Base-by-base conservation (phyloP, 2,797 vertebrate genomes). In the Sebastes vulpes region DNA sequence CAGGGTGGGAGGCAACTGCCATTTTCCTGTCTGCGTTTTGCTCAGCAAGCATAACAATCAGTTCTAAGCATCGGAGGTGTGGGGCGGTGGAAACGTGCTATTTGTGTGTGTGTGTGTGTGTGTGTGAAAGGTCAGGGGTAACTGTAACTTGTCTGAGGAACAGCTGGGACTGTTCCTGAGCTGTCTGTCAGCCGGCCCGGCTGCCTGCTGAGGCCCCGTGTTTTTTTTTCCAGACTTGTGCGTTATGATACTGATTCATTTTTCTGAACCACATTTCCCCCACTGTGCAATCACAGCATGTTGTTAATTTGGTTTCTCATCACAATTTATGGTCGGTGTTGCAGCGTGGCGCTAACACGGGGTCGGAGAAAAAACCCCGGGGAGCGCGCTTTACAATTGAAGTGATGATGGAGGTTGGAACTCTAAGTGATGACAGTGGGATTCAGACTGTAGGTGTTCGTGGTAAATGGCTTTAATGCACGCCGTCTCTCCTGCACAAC, bases 261-360 rank as follows among this genome's bases (percentile, higher is more conserved):
- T 87, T 91, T 93, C 86, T 75, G 73, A 92, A 88, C 73, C 73
- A 42, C 70, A 85, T 92, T 87, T 91, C 63, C 91, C 86, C 88
- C 52, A 86, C 92, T 93, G 91, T 70, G 91, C 82, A 75, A 87
- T 89, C 91, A 79, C 92, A 93, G 93, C 89, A 70, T 92, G 93
- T 79, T 82, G 89, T 91, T 96, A 94, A 96, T 95, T 94, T 90
- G 77, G 87, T 93, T 95, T 93, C 90, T 92, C 91, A 81, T 91
- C 84, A 84, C 79, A 89, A 93, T 95, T 93, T 91, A 92, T 86
- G 54, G 86, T 64, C 18, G 67, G 52, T 67, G 82, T 71, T 84
- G 76, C 79, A 67, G 78, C n/a, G 6, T 78, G 81, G 69, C 26
- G 18, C 69, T 67, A 85, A 83, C 72, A 72, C 12, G 29, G 79